These are phyloP conservation scores for Pachyseris speciosa DNA, from an alignment of 64 coral and sea anemone genomes.

Conservation along the genomic window DNA sequence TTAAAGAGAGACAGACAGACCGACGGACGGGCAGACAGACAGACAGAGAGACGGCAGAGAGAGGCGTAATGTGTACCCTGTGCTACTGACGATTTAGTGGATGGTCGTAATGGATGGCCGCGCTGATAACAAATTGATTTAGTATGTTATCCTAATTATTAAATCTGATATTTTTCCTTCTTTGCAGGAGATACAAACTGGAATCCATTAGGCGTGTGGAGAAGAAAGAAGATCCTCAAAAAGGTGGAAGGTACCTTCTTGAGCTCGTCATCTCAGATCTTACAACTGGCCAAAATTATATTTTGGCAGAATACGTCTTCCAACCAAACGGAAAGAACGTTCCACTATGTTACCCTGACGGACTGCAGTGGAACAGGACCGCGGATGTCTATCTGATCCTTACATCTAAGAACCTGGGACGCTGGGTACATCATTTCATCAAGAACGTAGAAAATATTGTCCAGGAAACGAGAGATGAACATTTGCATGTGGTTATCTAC, in stretches of 20 bases:
- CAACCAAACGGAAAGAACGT: neutral
- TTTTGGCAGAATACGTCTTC: constrained; percentile 32
- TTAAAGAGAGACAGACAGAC: no score
- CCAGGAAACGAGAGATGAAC: constrained; percentile 66
- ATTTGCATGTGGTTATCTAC: constrained; percentile 77
- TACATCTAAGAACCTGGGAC: constrained; percentile 77
- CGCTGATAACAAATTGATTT: no score
- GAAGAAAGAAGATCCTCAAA: neutral
- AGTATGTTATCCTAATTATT: no score
- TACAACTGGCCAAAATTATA: neutral
- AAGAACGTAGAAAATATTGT: constrained; percentile 66
- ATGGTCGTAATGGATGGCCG: no score
- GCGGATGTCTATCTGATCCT: constrained; percentile 83
- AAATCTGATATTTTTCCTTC: no score
- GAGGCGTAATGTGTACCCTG: no score
- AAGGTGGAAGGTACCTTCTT: constrained; percentile 33
- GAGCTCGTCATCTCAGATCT: constrained; percentile 31
- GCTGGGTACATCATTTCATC: constrained; percentile 91
- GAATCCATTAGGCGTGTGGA: constrained; percentile 20
- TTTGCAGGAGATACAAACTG: constrained; percentile 30
- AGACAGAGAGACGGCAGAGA: no score
- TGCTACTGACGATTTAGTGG: no score
- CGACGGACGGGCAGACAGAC: no score
- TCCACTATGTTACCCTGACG: constrained; percentile 55
- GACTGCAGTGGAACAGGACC: constrained; percentile 72